These are phyloP conservation scores for Triplophysa yarkandensis DNA, from an alignment of 2,797 vertebrate species.

Conservation along the genomic window DNA sequence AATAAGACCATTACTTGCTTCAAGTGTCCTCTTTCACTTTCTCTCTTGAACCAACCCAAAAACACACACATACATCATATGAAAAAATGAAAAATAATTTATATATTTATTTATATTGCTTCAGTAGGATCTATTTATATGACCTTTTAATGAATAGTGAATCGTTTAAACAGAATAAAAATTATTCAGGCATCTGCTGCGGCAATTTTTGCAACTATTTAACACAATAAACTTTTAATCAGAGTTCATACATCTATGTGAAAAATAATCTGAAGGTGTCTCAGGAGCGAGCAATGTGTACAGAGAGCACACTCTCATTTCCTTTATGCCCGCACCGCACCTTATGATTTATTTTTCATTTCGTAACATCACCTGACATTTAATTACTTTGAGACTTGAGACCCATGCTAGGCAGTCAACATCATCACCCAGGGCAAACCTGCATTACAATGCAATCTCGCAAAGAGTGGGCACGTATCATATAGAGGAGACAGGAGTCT, in stretches of 20 bases:
- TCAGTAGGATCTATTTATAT: too few relatives aligned
- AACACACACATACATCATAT: too few relatives aligned
- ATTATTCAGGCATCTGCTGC: not conserved
- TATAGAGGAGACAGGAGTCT: constrained; percentile 61
- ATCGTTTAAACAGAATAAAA: not conserved
- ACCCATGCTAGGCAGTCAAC: constrained; percentile 20
- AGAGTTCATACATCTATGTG: not conserved
- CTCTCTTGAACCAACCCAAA: too few relatives aligned
- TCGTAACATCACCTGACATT: constrained; percentile 48
- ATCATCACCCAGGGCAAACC: constrained; percentile 38
- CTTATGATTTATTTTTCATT: constrained; percentile 49
- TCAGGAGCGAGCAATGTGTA: constrained; percentile 5
- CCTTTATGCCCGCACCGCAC: not conserved
- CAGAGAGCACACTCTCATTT: constrained; percentile 23
- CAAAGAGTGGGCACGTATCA: constrained; percentile 61
- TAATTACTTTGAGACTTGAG: constrained; percentile 51
- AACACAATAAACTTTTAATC: constrained; percentile 16
- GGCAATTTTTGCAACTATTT: not conserved
- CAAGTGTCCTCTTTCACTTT: too few relatives aligned
- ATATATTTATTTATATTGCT: too few relatives aligned
- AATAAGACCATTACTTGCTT: too few relatives aligned
- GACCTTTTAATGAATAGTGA: too few relatives aligned
- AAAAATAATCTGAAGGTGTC: constrained; percentile 7
- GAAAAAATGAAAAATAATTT: too few relatives aligned
- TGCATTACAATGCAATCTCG: constrained; percentile 53